These are phyloP conservation scores for Drosophila persimilis DNA, from an alignment of 1,140 invertebrate species.

Conservation along the genomic window DNA sequence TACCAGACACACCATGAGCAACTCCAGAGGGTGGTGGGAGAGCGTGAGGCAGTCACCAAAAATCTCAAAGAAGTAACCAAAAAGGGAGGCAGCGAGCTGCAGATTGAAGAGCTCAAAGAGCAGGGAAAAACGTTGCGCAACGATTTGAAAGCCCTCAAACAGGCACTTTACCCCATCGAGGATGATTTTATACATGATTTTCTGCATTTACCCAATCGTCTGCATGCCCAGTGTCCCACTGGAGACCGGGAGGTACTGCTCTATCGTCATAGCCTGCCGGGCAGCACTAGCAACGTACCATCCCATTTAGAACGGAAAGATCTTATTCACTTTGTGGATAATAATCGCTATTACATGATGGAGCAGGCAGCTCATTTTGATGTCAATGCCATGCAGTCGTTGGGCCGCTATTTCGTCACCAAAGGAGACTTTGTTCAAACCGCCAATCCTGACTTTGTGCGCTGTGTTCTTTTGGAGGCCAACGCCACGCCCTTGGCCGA, in stretches of 20 bases:
- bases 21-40: slow-evolving; percentile 82
- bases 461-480: slow-evolving; percentile 86
- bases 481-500: slow-evolving; percentile 84
- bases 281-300: neutral
- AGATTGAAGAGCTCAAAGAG: slow-evolving; percentile 78
- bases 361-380: slow-evolving; percentile 86
- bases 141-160: slow-evolving; percentile 84
- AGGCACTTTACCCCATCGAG: slow-evolving; percentile 85
- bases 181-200: slow-evolving; percentile 84
- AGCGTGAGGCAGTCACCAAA: slow-evolving; percentile 64
- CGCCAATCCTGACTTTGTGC: slow-evolving; percentile 86
- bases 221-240: slow-evolving; percentile 85
- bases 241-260: slow-evolving; percentile 75
- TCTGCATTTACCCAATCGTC: slow-evolving; percentile 86
- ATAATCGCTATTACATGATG: slow-evolving; percentile 85
- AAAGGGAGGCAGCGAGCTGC: slow-evolving; percentile 3
- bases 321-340: slow-evolving; percentile 84
- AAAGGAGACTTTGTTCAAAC: slow-evolving; percentile 83
- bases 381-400: slow-evolving; percentile 83
- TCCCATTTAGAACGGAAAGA: slow-evolving; percentile 75
- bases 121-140: slow-evolving; percentile 84
- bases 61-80: slow-evolving; percentile 64
- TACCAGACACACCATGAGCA: slow-evolving; percentile 83
- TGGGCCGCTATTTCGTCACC: slow-evolving; percentile 80
- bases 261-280: slow-evolving; percentile 66